Conservation (phyloP, 2,888 invertebrate genomes). For the Tenthredo mesomela region DNA sequence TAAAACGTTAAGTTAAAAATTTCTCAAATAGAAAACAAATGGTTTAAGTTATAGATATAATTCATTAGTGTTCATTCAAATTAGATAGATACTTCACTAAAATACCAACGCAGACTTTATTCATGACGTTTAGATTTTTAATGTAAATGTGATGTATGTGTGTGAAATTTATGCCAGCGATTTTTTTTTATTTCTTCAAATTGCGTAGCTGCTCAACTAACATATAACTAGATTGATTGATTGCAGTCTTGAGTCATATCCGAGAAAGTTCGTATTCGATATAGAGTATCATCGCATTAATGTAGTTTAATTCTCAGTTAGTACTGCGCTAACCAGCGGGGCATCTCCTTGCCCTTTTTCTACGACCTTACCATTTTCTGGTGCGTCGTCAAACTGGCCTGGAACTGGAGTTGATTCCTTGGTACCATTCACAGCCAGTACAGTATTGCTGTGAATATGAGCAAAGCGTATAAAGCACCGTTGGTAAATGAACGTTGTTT, state of each 20-base stretch:
- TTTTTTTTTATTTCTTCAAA: constrained; percentile 2
- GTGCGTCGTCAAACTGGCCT: constrained; percentile 72
- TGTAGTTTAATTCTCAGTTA: constrained; percentile 67
- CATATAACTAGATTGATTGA: constrained; percentile 70
- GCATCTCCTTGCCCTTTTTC: constrained; percentile 73
- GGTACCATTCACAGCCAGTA: constrained; percentile 63
- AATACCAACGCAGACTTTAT: neutral
- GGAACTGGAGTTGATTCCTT: constrained; percentile 68
- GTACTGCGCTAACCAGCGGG: constrained; percentile 64
- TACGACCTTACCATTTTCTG: constrained; percentile 68
- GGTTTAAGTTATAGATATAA: neutral
- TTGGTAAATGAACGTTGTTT: neutral
- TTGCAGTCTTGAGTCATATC: constrained; percentile 75
- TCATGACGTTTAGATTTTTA: neutral
- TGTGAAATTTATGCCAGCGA: neutral
- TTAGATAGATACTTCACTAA: neutral
- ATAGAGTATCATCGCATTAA: constrained; percentile 53
- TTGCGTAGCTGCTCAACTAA: constrained; percentile 64
- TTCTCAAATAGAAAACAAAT: neutral
- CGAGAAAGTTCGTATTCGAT: constrained; percentile 63
- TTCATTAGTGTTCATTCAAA: constrained; percentile 5
- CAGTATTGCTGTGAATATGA: constrained; percentile 63
- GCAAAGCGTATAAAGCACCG: neutral
- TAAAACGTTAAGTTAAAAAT: neutral
- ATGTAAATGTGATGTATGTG: neutral